Base-by-base conservation (phyloP, 2,113 vertebrate species). In the Oncorhynchus tshawytscha region DNA sequence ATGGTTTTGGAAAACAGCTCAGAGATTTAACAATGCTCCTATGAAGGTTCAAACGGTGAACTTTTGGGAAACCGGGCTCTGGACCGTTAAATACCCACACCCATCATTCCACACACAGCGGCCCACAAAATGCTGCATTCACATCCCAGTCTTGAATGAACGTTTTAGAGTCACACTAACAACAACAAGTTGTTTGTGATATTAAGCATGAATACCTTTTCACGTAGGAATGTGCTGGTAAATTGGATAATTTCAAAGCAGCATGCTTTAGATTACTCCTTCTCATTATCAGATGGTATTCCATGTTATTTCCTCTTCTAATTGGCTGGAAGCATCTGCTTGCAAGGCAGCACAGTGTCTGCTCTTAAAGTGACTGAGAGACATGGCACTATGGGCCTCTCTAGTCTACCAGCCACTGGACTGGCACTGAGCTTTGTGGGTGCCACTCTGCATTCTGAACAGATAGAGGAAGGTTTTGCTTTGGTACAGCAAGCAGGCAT, bases 221-320 rank as follows among this genome's bases (percentile, higher is more conserved):
- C 71, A 80, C 72, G 76, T 76, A 74, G 72, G 82, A 81, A 84
- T 87, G 70, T 62, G 69, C 64, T 78, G 75, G 70, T 39, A 57
- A 82, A 83, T 87, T 25, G 7, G 3, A 72, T 54, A 83, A 81
- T 83, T 84, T 83, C 54, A 81, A 83, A 87, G 80, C 57, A 81
- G 71, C 65, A 74, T 81, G 78, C 39, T 79, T 74, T 48, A 15
- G 54, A 84, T 88, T 45, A 73, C 74, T 76, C 70, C 3, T 18
- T 39, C 66, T 25, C 24, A 60, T 75, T 65, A 76, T 81, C 59
- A 64, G 70, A 27, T 72, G 72, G 24, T 49, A 64, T 71, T 78
- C 48, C 59, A 12, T 18, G 15, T 57, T 75, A 75, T 73, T 65
- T 77, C 24, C 54, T 60, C 20, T 45, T 25, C 31, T 71, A 76